phyloP scores from a whole-genome alignment of 2,797 vertebrate species.

The Phalanger gymnotis region DNA sequence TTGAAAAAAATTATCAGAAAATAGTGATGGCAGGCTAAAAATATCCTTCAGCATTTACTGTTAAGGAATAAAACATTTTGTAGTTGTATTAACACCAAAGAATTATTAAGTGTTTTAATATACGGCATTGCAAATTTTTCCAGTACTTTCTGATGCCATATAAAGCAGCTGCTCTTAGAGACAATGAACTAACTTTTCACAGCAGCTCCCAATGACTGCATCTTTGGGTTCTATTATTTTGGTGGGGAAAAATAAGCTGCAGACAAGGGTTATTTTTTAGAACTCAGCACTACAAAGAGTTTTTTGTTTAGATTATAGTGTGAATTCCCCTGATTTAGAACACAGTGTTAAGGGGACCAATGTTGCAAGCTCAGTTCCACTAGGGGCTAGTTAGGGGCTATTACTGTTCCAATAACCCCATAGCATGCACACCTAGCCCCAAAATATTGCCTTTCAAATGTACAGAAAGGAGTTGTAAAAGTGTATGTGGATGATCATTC shows the following conservation, averaged over 20 bases:
- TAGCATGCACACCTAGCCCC: neutral
- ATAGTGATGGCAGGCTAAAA: conserved; percentile 27
- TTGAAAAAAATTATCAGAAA: conserved; percentile 8
- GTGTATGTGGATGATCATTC: neutral
- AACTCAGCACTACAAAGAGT: neutral
- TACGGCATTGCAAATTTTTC: conserved; percentile 4
- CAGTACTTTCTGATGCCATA: neutral
- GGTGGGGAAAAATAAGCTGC: neutral
- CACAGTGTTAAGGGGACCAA: neutral
- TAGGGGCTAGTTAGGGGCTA: neutral
- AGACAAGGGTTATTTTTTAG: neutral
- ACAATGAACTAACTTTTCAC: neutral
- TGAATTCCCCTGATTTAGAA: neutral
- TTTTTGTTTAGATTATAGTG: neutral
- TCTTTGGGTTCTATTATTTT: neutral
- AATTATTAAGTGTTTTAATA: conserved; percentile 1
- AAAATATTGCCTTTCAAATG: neutral
- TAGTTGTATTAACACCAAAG: conserved; percentile 16
- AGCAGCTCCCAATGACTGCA: neutral
- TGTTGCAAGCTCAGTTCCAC: neutral
- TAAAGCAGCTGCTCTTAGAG: conserved; percentile 8
- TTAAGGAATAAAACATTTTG: conserved; percentile 8
- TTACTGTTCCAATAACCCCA: neutral
- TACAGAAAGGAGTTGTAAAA: neutral
- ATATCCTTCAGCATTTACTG: conserved; percentile 1